phyloP scores from a whole-genome alignment of 2,797 vertebrate genomes.

The Pseudotriccus pelzelni region DNA sequence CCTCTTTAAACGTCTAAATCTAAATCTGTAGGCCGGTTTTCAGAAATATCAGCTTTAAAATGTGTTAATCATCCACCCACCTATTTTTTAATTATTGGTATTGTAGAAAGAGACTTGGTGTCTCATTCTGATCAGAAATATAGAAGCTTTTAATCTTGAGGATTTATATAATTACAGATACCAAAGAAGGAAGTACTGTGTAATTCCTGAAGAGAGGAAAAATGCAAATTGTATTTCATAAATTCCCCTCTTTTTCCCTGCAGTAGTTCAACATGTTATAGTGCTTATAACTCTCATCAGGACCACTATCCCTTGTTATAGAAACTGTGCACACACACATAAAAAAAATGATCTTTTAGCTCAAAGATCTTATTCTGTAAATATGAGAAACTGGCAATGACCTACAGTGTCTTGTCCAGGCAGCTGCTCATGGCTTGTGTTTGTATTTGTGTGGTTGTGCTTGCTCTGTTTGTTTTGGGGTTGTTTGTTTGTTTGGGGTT shows the following conservation, averaged over 20 bases:
- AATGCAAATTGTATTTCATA: not conserved
- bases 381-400: not conserved
- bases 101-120: not conserved
- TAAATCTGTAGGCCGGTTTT: not conserved
- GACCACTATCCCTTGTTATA: not conserved
- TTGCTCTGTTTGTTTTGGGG: not conserved
- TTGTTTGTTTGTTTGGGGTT: not conserved
- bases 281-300: not conserved
- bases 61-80: rapidly evolving
- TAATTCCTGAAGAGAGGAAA: not conserved
- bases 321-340: not conserved
- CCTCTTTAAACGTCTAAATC: not conserved
- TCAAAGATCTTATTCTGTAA: not conserved
- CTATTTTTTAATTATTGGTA: not conserved
- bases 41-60: not conserved
- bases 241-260: not conserved
- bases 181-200: not conserved
- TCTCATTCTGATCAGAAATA: not conserved
- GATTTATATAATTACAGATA: not conserved
- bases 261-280: not conserved
- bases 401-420: not conserved
- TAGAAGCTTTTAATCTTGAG: not conserved
- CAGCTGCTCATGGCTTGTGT: not conserved
- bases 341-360: not conserved
- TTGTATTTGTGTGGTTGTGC: not conserved